Base-by-base conservation (phyloP, 2,797 vertebrate species). In the Hoplostethus mediterraneus region DNA sequence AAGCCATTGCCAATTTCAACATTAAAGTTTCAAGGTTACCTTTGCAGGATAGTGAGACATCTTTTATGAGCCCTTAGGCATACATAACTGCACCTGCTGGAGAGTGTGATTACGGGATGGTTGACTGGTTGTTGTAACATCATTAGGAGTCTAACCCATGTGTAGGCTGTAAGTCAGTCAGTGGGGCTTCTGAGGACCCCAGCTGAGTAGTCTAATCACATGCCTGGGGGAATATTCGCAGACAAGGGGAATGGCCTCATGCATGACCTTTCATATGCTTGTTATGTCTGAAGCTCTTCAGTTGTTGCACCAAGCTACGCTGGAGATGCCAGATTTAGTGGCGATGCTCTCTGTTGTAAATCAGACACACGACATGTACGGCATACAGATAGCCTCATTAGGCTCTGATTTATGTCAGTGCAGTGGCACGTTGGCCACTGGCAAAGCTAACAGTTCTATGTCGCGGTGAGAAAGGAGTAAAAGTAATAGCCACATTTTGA, bases 341-440 rank as follows among this genome's bases (percentile, higher is more conserved):
- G 68, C 56, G 55, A 14, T 0, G 64, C 21, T 60, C 25, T 33
- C 65, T 45, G 73, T 69, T 25, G 63, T 77, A 56, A 81, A 76
- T 87, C 76, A 83, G 30, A 63, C 47, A 33, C 48, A 54, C 71
- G 81, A 75, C 67, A 82, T 16, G 44, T 63, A 71, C 63, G 56
- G 83, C 75, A 83, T 85, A 83, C 80, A 89, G 72, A 90, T 74
- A 59, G 76, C 74, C 83, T 90, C 86, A 90, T 90, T 89, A 90
- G 60, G 13, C 49, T 63, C 57, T 82, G 88, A 89, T 88, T 87
- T 80, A 88, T 84, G 71, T 78, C 84, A 40, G 58, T 2, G 44
- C 14, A 9, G 63, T 17, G 47, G 58, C 78, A 71, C 33, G 6
- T 2, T 36, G 54, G 67, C 58, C 14, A 63, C 45, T 2, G 16